Percentiles rank a stretch among this genome's conserved stretches.
Evolutionary conservation across 1,140 invertebrate genomes (phyloP).

Genomic region (Chrysomallon squamiferum): DNA sequence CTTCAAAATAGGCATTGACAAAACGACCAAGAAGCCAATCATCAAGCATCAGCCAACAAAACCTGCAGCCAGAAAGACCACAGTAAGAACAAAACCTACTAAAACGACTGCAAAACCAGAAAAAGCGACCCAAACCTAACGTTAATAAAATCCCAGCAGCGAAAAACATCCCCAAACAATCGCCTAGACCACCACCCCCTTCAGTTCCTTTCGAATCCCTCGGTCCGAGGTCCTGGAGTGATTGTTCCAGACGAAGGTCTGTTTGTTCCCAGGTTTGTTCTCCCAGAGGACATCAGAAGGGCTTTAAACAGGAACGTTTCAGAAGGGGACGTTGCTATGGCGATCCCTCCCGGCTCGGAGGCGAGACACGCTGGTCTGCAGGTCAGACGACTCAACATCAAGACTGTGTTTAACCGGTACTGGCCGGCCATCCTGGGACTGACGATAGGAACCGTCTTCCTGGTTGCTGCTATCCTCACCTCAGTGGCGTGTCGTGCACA

Average conservation of each 20-base stretch:
- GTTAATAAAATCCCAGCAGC: not conserved
- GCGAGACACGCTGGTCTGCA: conserved; percentile 1
- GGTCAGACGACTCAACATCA: conserved; percentile 2
- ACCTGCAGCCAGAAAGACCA: not conserved
- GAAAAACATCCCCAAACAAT: not conserved
- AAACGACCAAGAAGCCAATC: too few relatives aligned
- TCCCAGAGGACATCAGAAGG: not conserved
- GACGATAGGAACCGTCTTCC: conserved; percentile 32
- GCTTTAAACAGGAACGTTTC: not conserved
- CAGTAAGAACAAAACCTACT: not conserved
- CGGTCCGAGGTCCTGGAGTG: conserved; percentile 12
- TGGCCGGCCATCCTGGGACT: conserved; percentile 37
- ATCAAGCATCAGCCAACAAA: not conserved
- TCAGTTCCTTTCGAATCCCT: not conserved
- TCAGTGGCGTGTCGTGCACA: conserved; percentile 29
- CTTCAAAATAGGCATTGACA: too few relatives aligned
- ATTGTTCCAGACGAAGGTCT: conserved; percentile 24
- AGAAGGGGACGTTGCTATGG: not conserved
- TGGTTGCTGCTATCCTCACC: conserved; percentile 29
- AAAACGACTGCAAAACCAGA: conserved; percentile 1
- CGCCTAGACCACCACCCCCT: not conserved
- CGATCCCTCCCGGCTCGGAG: not conserved
- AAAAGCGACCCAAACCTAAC: not conserved
- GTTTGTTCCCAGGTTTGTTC: conserved; percentile 11
- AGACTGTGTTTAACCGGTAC: conserved; percentile 27